Percentiles rank a stretch among this genome's conserved stretches.
Evolutionary conservation across 2,113 vertebrate genomes (phyloP).

Genomic region (Sceloporus undulatus): DNA sequence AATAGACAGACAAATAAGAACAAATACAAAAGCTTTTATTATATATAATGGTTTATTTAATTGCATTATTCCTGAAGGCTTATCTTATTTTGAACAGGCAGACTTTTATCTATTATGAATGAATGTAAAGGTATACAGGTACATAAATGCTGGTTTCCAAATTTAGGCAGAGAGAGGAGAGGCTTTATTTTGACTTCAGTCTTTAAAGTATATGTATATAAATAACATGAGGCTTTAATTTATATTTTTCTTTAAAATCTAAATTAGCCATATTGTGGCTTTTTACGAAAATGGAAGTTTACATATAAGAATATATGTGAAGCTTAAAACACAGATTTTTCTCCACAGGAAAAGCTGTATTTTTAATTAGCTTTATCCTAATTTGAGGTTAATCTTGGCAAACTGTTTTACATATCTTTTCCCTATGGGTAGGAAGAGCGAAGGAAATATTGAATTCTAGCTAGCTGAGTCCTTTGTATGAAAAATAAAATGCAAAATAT

Average conservation of each 20-base stretch:
- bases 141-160: constrained; percentile 1
- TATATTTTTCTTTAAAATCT: constrained; percentile 2
- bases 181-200: not conserved
- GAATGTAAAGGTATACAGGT: not conserved
- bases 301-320: not conserved
- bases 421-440: not conserved
- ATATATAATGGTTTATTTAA: not conserved
- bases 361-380: constrained; percentile 46
- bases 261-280: not conserved
- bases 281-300: not conserved
- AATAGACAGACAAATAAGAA: not conserved
- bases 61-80: not conserved
- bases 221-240: not conserved
- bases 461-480: not conserved
- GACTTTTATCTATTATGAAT: not conserved
- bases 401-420: constrained; percentile 23
- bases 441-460: not conserved
- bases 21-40: not conserved
- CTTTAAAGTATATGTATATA: not conserved
- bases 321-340: constrained; percentile 6
- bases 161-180: not conserved
- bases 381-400: constrained; percentile 39
- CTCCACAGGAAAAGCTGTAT: not conserved
- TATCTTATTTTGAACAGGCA: constrained; percentile 22
- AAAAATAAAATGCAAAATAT: not conserved